Conservation (phyloP, 1,140 invertebrate species). For the Babylonia areolata region DNA sequence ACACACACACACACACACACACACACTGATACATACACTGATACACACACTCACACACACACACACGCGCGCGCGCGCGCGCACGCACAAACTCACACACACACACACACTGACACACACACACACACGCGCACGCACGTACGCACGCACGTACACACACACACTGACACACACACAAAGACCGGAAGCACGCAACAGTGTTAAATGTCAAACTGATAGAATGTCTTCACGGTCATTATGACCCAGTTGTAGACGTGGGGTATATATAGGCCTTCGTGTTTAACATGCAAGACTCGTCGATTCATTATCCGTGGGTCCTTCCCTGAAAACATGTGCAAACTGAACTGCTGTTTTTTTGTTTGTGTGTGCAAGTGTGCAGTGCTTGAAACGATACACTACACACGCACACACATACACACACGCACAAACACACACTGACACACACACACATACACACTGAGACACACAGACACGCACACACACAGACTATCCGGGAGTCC, state of each 20-base stretch:
- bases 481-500: too few species aligned
- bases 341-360: background rate
- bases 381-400: too few species aligned
- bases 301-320: too few species aligned
- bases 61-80: background rate
- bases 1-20: slow-evolving; percentile 19
- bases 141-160: background rate
- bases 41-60: slow-evolving; percentile 18
- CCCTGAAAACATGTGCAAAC: background rate
- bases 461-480: too few species aligned
- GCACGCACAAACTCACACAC: background rate
- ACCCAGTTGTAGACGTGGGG: too few species aligned
- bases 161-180: background rate
- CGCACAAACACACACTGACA: too few species aligned
- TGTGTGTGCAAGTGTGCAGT: too few species aligned
- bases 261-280: too few species aligned
- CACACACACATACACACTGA: too few species aligned
- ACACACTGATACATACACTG: slow-evolving; percentile 14
- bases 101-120: background rate
- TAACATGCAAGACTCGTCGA: background rate
- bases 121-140: background rate
- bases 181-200: background rate
- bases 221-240: background rate
- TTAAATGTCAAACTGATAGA: background rate
- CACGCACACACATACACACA: too few species aligned